These are phyloP conservation scores for Lysandra coridon DNA, from an alignment of 2,888 invertebrate genomes.

Conservation along the genomic window DNA sequence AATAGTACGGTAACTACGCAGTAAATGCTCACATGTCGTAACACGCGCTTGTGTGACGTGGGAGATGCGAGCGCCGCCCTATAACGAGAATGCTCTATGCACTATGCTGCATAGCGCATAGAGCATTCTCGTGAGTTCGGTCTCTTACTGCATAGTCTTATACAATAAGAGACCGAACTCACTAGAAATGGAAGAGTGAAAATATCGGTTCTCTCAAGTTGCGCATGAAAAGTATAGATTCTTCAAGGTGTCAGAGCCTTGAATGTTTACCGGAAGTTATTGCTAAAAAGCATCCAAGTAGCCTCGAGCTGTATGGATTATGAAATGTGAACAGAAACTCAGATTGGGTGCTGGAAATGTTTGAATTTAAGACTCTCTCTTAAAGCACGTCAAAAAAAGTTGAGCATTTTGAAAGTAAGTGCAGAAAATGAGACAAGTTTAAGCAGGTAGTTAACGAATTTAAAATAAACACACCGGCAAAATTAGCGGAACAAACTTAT, in stretches of 20 bases:
- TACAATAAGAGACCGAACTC: not conserved
- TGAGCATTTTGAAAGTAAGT: too few species aligned
- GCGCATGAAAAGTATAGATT: not conserved
- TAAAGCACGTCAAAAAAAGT: too few species aligned
- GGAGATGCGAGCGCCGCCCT: not conserved
- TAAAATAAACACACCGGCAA: too few species aligned
- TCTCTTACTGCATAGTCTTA: too few species aligned
- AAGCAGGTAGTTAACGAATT: too few species aligned
- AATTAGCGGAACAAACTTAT: too few species aligned
- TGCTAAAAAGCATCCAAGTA: not conserved
- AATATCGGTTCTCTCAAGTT: not conserved
- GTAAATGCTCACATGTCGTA: conserved; percentile 52
- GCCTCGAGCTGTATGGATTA: too few species aligned
- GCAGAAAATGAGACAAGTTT: not conserved
- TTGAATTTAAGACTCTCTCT: too few species aligned
- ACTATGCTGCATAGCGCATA: too few species aligned
- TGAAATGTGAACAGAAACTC: too few species aligned
- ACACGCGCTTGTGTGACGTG: conserved; percentile 39
- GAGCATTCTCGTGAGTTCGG: too few species aligned
- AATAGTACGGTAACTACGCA: conserved; percentile 57
- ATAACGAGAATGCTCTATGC: not conserved
- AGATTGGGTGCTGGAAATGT: too few species aligned
- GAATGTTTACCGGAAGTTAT: not conserved
- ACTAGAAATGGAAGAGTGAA: not conserved
- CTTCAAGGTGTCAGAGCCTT: not conserved